A percentile compares a stretch with the other conserved stretches of the same genome.
These are phyloP conservation scores for Gymnogyps californianus DNA, from an alignment of 2,113 vertebrate genomes.

Conservation along the genomic window DNA sequence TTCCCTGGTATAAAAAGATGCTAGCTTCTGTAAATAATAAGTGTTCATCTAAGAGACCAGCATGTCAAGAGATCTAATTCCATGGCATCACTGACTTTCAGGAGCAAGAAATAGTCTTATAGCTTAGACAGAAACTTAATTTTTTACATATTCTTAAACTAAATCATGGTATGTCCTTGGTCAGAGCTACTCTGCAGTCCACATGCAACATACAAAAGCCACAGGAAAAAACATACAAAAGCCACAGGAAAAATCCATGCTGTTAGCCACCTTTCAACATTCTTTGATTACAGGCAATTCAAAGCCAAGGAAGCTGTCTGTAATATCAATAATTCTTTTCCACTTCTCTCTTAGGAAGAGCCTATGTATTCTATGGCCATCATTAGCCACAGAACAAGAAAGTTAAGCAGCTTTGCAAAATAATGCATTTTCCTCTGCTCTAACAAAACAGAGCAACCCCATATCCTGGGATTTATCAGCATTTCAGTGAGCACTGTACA, in stretches of 20 bases:
- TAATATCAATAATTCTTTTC: not conserved
- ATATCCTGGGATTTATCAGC: not conserved
- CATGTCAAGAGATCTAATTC: not conserved
- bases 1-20: not conserved
- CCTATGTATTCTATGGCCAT: not conserved
- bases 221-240: not conserved
- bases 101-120: not conserved
- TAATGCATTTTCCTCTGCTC: not conserved
- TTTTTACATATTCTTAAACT: not conserved
- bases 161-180: not conserved
- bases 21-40: not conserved
- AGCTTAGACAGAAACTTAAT: not conserved
- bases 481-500: not conserved
- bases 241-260: not conserved
- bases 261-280: not conserved
- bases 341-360: not conserved
- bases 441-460: not conserved
- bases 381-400: not conserved
- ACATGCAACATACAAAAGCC: not conserved
- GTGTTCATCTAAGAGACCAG: not conserved
- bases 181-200: not conserved
- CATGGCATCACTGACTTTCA: not conserved
- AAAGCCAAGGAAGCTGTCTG: not conserved
- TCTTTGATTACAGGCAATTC: not conserved
- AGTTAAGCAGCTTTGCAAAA: not conserved